Conservation (phyloP, 2,888 invertebrate species). For the Lepeophtheirus nordmannii region DNA sequence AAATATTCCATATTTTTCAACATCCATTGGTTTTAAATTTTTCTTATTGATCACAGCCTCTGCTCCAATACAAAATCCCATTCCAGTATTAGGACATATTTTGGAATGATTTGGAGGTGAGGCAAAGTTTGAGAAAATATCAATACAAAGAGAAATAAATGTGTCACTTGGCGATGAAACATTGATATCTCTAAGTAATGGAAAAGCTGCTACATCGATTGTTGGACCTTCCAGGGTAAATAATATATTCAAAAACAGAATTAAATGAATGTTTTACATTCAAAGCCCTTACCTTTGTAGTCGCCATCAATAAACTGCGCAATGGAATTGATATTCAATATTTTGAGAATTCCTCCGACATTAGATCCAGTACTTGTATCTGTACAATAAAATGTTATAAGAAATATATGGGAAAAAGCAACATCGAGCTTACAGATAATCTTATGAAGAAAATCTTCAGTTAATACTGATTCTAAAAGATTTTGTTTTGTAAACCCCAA, state of each 20-base stretch:
- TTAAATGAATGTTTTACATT: no score
- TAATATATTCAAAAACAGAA: neutral
- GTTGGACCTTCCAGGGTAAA: neutral
- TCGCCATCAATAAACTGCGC: neutral
- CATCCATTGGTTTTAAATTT: neutral
- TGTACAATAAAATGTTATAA: neutral
- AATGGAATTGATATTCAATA: neutral
- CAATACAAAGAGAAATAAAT: neutral
- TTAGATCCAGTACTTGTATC: neutral
- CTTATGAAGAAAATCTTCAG: neutral
- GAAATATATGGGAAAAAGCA: neutral
- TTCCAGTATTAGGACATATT: neutral
- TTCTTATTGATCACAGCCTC: neutral
- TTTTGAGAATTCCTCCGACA: neutral
- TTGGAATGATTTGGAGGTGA: neutral
- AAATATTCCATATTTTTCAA: constrained; percentile 2
- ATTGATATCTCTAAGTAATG: neutral
- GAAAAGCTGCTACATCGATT: neutral
- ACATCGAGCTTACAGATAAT: neutral
- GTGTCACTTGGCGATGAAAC: neutral
- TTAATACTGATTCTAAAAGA: neutral
- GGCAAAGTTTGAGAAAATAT: neutral
- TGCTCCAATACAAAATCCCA: neutral
- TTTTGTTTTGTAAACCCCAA: neutral
- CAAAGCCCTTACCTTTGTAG: neutral